Base-by-base conservation (phyloP, 2,888 invertebrate species). In the Cephonodes hylas region DNA sequence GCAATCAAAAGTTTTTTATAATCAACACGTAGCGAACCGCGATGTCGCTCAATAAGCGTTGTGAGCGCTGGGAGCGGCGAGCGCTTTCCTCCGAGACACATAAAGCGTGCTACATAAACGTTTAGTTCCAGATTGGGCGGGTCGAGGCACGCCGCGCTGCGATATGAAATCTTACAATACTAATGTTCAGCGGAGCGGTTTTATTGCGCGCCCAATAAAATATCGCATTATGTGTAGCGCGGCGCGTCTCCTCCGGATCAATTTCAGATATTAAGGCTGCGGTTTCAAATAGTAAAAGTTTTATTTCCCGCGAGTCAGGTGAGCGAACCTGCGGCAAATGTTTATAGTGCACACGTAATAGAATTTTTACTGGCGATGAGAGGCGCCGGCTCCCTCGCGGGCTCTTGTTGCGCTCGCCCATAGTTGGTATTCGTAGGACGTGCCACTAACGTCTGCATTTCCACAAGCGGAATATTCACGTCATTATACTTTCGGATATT, bases 221-320 rank as follows among this genome's bases (percentile, higher is more conserved):
- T 72, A 69, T 66, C 64, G 70, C 71, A 71, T 74, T 73, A 75
- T 72, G 74, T 5, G 20, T n/a, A n/a, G 46, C 25, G 61, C 45
- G 57, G 59, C 59, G 63, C 53, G 44, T 59, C 46, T 58, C 63
- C 60, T 66, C 66, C 67, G 71, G 76, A 83, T 84, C 80, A 78
- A 81, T 82, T 77, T 68, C 73, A 76, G 75, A 80, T 83, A 83
- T 83, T 79, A 85, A 81, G 66, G 63, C 66, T 71, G 71, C 68
- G 61, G 71, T 71, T 77, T 77, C 72, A 72, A 80, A 80, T 79
- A 77, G 77, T 83, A 81, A 85, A 84, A 83, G 73, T 85, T 85
- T 82, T 84, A 85, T 84, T 84, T 84, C 81, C 83, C 85, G 66
- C 61, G 80, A 75, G 83, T 66, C 75, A 74, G 76, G 75, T 75